Evolutionary conservation across 2,113 vertebrate genomes (phyloP), one percentile per base, ranked within the genome.

Genomic region (Ptilonorhynchus violaceus): DNA sequence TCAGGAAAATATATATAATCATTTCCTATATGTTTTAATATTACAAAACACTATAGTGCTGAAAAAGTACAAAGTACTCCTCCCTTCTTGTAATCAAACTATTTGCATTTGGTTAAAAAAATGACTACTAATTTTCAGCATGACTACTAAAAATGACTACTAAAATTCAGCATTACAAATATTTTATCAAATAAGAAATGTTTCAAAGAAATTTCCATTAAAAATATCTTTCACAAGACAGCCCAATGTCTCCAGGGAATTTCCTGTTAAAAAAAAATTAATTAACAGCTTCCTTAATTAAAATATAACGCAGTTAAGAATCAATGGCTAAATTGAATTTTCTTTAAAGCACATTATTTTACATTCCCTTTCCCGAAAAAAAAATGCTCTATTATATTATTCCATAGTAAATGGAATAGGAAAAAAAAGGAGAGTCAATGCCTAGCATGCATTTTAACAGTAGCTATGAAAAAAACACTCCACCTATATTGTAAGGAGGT

Each of bases 201-300:
- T 22, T 76, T 82, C 78, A 93, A 94, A 95, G 42, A 74, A 96
- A 89, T 76, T 44, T 92, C 60, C 31, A 60, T 73, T 28, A 69
- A 91, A 97, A 95, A 86, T 13, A 63, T 69, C 52, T 92, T 97
- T 87, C 28, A 85, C 17, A 83, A 93, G 85, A 92, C 60, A 95
- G n/a, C 10, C 25, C 35, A 60, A 49, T 50, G 13, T 95, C 95
- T 95, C 59, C 85, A 91, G 83, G 79, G 93, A 92, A 97, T 91
- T 92, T 94, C 14, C 17, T 92, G 35, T 46, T 97, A 55, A 82
- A 94, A 95, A 70, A 77, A 41, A 68, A 35, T 3, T 69, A 63
- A 91, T 89, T 94, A 96, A 96, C 84, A 90, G 33, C 41, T 97
- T 97, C 89, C 75, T 91, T 96, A 97, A 97, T 96, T 97, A 98